Evolutionary conservation across 2,797 vertebrate species (phyloP).

Genomic region (Schizopygopsis malacanthus): DNA sequence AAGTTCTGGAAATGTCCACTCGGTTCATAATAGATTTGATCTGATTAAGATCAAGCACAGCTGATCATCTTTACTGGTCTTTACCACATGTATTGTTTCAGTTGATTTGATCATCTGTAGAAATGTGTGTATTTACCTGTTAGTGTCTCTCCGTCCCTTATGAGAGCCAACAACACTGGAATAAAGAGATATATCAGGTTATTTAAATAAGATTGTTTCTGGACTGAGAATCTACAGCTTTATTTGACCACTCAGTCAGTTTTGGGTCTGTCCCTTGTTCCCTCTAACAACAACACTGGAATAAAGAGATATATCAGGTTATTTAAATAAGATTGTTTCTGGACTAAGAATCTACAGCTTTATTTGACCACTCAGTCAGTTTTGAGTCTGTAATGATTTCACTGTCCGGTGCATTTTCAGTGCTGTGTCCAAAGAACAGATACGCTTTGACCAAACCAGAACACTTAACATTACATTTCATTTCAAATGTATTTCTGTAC

Average conservation of each 20-base stretch:
- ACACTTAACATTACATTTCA: neutral
- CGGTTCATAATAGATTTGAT: neutral
- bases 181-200: neutral
- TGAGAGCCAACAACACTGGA: slow-evolving; percentile 32
- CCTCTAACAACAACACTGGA: slow-evolving; percentile 40
- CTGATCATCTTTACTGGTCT: neutral
- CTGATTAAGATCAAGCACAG: neutral
- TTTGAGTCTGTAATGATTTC: neutral
- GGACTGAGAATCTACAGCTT: neutral
- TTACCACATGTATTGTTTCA: neutral
- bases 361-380: neutral
- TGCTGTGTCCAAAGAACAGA: neutral
- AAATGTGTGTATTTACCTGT: slow-evolving; percentile 7
- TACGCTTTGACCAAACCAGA: neutral
- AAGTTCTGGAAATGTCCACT: neutral
- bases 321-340: slow-evolving; percentile 1
- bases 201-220: slow-evolving; percentile 3
- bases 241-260: neutral
- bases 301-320: neutral
- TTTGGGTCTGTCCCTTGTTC: neutral
- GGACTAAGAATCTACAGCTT: neutral
- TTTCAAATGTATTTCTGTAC: neutral
- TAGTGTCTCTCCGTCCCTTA: neutral
- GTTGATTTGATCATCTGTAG: neutral
- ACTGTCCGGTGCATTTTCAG: neutral